Base-by-base conservation (phyloP, 2,888 invertebrate genomes). In the Hydrotaea diabolus region DNA sequence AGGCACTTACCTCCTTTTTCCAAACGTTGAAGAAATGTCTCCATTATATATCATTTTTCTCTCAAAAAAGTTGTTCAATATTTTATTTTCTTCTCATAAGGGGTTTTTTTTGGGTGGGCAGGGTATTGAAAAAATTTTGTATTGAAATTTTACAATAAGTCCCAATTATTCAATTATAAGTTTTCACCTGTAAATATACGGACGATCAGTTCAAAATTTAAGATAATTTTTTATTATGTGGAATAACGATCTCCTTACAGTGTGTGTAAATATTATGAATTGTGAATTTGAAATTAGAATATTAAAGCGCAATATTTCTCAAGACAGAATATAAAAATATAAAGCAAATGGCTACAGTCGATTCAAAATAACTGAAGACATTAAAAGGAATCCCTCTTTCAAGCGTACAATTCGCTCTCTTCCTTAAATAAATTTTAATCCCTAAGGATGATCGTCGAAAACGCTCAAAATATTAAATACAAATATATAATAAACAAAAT, bases 1-100 rank as follows among this genome's bases (percentile, higher is more conserved):
- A 43, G 39, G 43, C 66, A 66, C 66, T 66, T 66, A 66, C 66
- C 66, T 66, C 66, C 66, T 43, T 66, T 66, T 66, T 66, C 66
- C 66, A 66, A 66, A 43, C 66, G 66, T 43, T 66, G 66, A 19
- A 66, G 66, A 43, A 66, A 66, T 21, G 39, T 66, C 39, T 66
- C 66, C 66, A 66, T 66, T 66, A 21, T 66, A 8, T 17, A 19
- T 36, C 62, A 62, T 62, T 62, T 17, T 62, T 62, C 62, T 23
- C 36, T 36, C 7, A 62, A 62, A 13, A 36, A 3, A 39, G 39
- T 15, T 1, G 26, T n/a, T 62, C 13, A n/a, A n/a, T 62, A 15
- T n/a, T n/a, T 15, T 31, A 21, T 57, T 21, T 13, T n/a, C 31
- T 2, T 7, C 31, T n/a, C 7, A 15, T 59, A n/a, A n/a, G n/a